Evolutionary conservation across 2,113 vertebrate genomes (phyloP).

Genomic region (Calidris pugnax): DNA sequence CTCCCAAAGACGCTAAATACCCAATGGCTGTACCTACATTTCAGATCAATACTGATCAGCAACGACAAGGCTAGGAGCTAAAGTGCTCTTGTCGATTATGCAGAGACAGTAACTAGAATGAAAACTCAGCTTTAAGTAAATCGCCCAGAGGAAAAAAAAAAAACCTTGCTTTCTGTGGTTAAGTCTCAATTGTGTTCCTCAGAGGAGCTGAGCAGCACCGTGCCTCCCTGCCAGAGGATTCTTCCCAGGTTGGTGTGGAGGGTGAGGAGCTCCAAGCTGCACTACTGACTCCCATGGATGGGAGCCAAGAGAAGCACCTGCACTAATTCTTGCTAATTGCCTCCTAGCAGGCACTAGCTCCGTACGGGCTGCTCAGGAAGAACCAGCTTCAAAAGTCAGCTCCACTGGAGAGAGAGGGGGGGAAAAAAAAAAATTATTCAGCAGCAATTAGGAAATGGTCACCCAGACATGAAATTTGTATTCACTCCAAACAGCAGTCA

Average conservation of each 20-base stretch:
- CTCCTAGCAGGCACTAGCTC: not conserved
- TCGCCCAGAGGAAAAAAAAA: not conserved
- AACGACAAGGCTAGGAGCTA: not conserved
- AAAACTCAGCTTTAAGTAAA: not conserved
- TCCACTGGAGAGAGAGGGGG: not conserved
- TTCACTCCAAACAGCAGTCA: not conserved
- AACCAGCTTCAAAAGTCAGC: not conserved
- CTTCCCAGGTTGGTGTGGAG: not conserved
- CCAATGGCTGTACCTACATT: not conserved
- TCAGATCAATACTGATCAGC: not conserved
- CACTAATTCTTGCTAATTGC: slow-evolving; percentile 17
- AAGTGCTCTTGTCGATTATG: not conserved
- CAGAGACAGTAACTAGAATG: not conserved
- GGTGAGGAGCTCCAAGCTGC: not conserved
- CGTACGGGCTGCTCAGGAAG: not conserved
- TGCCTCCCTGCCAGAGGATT: not conserved
- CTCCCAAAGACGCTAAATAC: not conserved
- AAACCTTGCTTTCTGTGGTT: not conserved
- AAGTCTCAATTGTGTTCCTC: not conserved
- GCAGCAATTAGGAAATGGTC: not conserved
- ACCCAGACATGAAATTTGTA: not conserved
- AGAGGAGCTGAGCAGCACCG: not conserved
- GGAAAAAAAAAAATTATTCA: not conserved
- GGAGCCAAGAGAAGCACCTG: slow-evolving; percentile 24
- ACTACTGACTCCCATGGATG: not conserved